Base-by-base conservation (phyloP, 2,888 invertebrate species). In the Machimus rusticus region DNA sequence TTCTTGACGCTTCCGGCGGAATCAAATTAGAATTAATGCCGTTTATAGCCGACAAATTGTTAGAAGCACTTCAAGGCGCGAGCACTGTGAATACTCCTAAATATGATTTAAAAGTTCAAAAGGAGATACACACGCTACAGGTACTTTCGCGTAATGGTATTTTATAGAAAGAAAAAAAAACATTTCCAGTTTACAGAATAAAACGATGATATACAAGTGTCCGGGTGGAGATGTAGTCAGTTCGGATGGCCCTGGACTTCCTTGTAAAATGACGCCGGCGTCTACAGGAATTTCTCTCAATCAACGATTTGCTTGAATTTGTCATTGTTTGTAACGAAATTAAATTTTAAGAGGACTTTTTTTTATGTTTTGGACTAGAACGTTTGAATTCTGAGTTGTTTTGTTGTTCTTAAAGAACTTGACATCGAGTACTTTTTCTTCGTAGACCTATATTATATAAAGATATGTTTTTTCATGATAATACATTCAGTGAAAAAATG, bases 51-150 rank as follows among this genome's bases (percentile, higher is more conserved):
- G 77, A 9, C 3, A 77, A 76, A 55, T 12, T 86, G 19, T 31
- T 86, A 9, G 84, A 84, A 39, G 14, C 19, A 2, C 16, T 86
- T 19, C 16, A 51, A 46, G 46, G 74, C 2, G 0, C 39, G 1
- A 9, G 6, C 1, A 34, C 16, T 46, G 28, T 14, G n/a, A 66
- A 91, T 37, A 90, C 90, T 57, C 90, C 90, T 0, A 89, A 90
- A 0, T 90, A 90, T 39, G 90, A 91, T 87, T 89, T 90, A 87
- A 89, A 90, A 31, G 88, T 92, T 8, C 91, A 92, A 87, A 91
- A 90, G 76, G 90, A 91, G 77, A 89, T 91, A 74, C 90, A 90
- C 1, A 79, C 89, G 2, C 78, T 92, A 5, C 91, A 92, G 89
- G 92, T 92, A 66, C 9, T 66, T 23, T 66, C 51, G 51, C 0